Base-by-base conservation (phyloP, 2,888 invertebrate species). In the Aplocera efformata region DNA sequence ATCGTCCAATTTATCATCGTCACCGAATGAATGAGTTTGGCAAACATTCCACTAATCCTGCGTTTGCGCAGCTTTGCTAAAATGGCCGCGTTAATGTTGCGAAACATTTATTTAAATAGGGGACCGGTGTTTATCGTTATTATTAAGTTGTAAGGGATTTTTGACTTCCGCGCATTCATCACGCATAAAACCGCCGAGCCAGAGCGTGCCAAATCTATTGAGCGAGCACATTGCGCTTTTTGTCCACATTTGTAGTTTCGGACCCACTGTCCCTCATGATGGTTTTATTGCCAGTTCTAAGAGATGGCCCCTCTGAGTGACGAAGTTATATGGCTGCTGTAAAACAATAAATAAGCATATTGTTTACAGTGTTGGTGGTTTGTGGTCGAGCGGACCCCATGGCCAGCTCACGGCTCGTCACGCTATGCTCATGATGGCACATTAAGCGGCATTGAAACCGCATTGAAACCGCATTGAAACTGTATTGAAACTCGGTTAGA, bases 271-370 rank as follows among this genome's bases (percentile, higher is more conserved):
- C 72, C 43, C n/a, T 26, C 79, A 79, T 83, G 79, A 86, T 83
- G 73, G 78, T 72, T 86, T 84, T 85, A 86, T 83, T 81, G 75
- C 71, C 73, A 79, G 72, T 68, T 66, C 77, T 84, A 72, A 68
- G 52, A 48, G 72, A 70, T 73, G 69, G 67, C 42, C 65, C 61
- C 72, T 68, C 64, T 53, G 60, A 50, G 69, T 67, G 75, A 71
- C 74, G 57, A 72, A 69, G 79, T 78, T 84, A 77, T 84, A 85
- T 79, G 67, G 72, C 66, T 64, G 79, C 72, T 71, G 79, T 86
- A 83, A 86, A 86, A 86, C 79, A 83, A 85, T 86, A 83, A 85
- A 85, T 80, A 75, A 73, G 63, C 48, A 55, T 63, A 79, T 83
- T 82, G 83, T 84, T 82, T 81, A 79, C 73, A 67, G 64, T 73